Percentiles rank a stretch among this genome's conserved stretches.
phyloP scores from a whole-genome alignment of 1,140 invertebrate genomes.

The Bathynomus jamesi region DNA sequence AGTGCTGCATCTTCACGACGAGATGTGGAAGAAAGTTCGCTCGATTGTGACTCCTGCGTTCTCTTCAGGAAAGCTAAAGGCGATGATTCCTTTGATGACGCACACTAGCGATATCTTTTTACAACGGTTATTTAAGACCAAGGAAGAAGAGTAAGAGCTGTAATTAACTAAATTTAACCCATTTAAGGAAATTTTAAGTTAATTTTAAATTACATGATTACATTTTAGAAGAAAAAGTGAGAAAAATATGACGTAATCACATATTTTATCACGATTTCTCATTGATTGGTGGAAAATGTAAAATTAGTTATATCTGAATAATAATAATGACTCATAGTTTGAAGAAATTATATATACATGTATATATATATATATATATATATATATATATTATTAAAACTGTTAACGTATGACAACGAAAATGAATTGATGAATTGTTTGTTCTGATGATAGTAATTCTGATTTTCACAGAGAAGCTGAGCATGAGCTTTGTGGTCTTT shows the following conservation, averaged over 20 bases:
- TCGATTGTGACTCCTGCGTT: background rate
- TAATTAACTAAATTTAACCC: too few species aligned
- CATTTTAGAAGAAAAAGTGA: too few species aligned
- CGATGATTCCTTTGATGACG: background rate
- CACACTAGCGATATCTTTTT: background rate
- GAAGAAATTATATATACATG: background rate
- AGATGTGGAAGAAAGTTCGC: background rate
- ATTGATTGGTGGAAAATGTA: too few species aligned
- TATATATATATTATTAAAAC: background rate
- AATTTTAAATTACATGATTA: too few species aligned
- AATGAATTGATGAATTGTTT: too few species aligned
- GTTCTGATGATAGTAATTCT: too few species aligned
- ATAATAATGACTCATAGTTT: background rate
- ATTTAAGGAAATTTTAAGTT: too few species aligned
- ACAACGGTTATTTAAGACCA: background rate
- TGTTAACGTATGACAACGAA: background rate
- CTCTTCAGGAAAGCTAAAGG: background rate
- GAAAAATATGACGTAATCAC: too few species aligned
- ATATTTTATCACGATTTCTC: too few species aligned
- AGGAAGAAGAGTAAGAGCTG: too few species aligned
- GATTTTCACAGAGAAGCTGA: background rate
- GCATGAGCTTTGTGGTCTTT: background rate
- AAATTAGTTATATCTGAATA: background rate
- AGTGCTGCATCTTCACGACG: background rate
- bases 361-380: conserved; percentile 1